Conservation (phyloP, 2,888 invertebrate species). For the Venusia cambrica region DNA sequence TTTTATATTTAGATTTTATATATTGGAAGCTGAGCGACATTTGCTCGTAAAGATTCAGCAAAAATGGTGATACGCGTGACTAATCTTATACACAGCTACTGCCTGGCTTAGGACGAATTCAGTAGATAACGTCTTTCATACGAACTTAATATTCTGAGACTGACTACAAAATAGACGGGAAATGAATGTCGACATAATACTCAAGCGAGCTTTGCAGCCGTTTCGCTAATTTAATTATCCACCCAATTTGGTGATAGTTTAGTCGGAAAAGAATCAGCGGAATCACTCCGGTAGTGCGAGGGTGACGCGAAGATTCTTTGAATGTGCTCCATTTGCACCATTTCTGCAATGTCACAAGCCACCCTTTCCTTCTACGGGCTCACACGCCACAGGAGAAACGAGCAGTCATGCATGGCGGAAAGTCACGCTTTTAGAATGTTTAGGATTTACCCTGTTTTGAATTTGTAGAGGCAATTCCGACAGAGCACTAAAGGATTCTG, state of each 20-base stretch:
- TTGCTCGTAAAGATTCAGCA: too few species aligned
- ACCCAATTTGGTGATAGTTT: constrained; percentile 28
- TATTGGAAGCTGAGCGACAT: too few species aligned
- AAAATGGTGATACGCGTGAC: too few species aligned
- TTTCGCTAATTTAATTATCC: constrained; percentile 19
- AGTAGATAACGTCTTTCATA: too few species aligned
- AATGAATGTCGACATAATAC: not conserved
- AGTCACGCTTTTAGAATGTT: constrained; percentile 19
- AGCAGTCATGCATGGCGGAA: constrained; percentile 16
- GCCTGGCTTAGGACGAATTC: too few species aligned
- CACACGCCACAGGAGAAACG: constrained; percentile 14
- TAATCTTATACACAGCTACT: too few species aligned
- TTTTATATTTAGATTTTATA: too few species aligned
- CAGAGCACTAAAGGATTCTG: not conserved
- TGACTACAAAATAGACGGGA: too few species aligned
- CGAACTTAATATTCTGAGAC: too few species aligned
- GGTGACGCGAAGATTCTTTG: constrained; percentile 51
- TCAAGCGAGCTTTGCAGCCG: constrained; percentile 6
- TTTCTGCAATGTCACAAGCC: constrained; percentile 55
- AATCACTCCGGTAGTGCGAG: constrained; percentile 37
- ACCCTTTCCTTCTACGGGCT: constrained; percentile 10
- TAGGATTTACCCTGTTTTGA: constrained; percentile 12
- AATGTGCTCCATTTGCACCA: constrained; percentile 54
- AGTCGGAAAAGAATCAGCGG: constrained; percentile 34
- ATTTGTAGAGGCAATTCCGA: constrained; percentile 10